Evolutionary conservation across 2,797 vertebrate species (phyloP).

Genomic region (Serranus cabrilla): DNA sequence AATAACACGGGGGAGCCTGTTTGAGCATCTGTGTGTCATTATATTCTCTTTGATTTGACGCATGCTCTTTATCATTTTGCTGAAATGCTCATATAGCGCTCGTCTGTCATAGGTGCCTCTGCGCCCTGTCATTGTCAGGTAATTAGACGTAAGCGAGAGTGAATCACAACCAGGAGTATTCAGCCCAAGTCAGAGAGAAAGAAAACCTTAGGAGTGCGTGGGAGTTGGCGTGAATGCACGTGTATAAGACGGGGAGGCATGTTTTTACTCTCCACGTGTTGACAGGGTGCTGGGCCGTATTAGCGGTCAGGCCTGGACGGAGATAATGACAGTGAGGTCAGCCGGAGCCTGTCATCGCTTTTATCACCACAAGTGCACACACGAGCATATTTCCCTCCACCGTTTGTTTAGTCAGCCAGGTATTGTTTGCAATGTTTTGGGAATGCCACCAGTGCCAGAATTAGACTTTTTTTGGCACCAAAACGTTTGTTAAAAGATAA

Average conservation of each 20-base stretch:
- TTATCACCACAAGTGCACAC: constrained; percentile 54
- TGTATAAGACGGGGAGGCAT: constrained; percentile 31
- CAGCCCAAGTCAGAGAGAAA: constrained; percentile 1
- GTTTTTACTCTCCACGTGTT: constrained; percentile 48
- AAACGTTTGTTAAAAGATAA: neutral
- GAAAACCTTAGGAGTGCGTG: constrained; percentile 17
- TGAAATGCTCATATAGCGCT: constrained; percentile 47
- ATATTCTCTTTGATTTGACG: constrained; percentile 64
- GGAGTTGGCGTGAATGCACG: constrained; percentile 26
- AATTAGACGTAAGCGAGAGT: constrained; percentile 57
- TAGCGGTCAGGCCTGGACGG: constrained; percentile 55
- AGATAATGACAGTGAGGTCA: constrained; percentile 69
- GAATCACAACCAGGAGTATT: constrained; percentile 40
- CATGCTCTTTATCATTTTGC: constrained; percentile 53
- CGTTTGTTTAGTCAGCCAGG: constrained; percentile 37
- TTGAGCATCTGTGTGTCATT: constrained; percentile 51
- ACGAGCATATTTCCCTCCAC: constrained; percentile 4
- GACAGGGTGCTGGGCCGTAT: constrained; percentile 59
- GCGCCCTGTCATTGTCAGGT: constrained; percentile 67
- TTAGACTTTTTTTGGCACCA: fast-evolving
- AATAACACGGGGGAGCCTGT: constrained; percentile 32
- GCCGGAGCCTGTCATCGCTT: constrained; percentile 52
- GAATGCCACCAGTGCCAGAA: neutral
- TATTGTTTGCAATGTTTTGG: constrained; percentile 12
- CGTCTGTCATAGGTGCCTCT: constrained; percentile 31